A percentile compares a stretch with the other conserved stretches of the same genome.
These are phyloP conservation scores for Tachysurus fulvidraco DNA, from an alignment of 2,113 vertebrate species.

Conservation along the genomic window DNA sequence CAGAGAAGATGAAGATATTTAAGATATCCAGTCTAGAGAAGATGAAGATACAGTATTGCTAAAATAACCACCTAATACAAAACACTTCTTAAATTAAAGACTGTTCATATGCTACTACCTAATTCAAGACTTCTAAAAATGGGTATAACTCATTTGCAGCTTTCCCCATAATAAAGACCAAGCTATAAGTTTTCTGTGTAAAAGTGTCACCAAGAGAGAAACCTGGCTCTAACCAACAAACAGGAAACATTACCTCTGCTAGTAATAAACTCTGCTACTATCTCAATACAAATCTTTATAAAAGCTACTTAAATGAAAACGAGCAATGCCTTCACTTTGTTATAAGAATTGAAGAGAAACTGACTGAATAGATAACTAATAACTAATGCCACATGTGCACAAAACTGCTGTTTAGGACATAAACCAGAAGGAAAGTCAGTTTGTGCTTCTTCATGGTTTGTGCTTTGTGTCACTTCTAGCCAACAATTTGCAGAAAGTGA, in stretches of 20 bases:
- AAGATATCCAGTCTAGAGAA: neutral
- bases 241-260: neutral
- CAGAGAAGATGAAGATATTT: neutral
- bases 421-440: neutral
- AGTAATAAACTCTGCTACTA: neutral
- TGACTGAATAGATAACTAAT: neutral
- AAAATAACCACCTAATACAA: neutral
- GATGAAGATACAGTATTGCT: neutral
- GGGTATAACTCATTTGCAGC: neutral
- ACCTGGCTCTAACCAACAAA: neutral
- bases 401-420: neutral
- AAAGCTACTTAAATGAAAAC: neutral
- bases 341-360: neutral
- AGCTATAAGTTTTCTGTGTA: neutral
- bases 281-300: neutral
- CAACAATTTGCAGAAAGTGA: neutral
- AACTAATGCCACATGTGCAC: neutral
- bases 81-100: neutral
- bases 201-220: neutral
- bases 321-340: neutral
- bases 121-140: neutral
- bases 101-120: neutral
- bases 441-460: neutral
- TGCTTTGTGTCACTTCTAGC: neutral
- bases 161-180: neutral